phyloP scores from a whole-genome alignment of 2,113 vertebrate species.

The Cheirogaleus medius region DNA sequence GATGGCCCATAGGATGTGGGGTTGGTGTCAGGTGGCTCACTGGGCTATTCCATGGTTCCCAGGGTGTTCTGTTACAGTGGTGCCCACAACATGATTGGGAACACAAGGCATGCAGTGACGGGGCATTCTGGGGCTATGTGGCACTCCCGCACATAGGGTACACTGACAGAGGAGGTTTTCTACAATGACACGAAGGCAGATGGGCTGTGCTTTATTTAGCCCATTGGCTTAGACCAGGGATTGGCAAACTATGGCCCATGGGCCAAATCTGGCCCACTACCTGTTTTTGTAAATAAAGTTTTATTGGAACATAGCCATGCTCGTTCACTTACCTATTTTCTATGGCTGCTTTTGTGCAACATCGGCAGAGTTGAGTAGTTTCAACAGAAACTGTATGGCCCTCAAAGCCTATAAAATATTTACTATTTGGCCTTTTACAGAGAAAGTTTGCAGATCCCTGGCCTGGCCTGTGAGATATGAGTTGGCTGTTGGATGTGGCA shows the following conservation, averaged over 20 bases:
- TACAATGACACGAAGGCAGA: accelerated
- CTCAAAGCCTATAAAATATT: not conserved
- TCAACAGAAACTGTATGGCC: not conserved
- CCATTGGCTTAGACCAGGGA: not conserved
- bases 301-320: not conserved
- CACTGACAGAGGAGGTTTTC: not conserved
- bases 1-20: not conserved
- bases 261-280: not conserved
- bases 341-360: too few species aligned
- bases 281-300: slow-evolving; percentile 13
- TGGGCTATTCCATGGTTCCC: not conserved
- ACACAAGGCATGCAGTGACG: not conserved
- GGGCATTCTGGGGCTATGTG: not conserved
- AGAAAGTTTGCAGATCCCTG: not conserved
- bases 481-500: not conserved
- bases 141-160: accelerated
- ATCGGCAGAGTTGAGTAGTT: not conserved
- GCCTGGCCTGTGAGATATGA: not conserved
- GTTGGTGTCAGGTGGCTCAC: not conserved
- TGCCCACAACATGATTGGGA: not conserved
- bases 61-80: not conserved
- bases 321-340: not conserved
- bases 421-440: not conserved
- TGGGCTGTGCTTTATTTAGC: not conserved
- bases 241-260: not conserved